Conservation (phyloP, 2,113 vertebrate genomes). For the Seriola quinqueradiata region DNA sequence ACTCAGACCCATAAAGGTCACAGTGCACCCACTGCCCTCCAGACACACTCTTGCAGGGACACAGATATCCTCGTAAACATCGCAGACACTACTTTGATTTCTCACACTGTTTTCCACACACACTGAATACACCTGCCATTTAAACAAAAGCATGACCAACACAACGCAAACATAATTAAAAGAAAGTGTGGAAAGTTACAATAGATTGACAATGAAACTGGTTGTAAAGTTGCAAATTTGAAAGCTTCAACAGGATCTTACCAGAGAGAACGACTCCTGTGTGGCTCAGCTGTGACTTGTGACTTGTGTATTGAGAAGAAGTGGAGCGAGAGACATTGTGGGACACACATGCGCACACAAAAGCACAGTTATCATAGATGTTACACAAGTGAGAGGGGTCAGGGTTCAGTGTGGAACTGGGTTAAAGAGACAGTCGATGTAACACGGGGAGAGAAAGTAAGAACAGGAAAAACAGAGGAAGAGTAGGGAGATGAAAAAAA, state of each 20-base stretch:
- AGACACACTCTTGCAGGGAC: slow-evolving; percentile 59
- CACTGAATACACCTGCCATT: not conserved
- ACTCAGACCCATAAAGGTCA: slow-evolving; percentile 67
- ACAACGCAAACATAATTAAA: not conserved
- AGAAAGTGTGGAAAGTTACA: not conserved
- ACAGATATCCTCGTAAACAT: slow-evolving; percentile 49
- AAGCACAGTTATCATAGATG: slow-evolving; percentile 44
- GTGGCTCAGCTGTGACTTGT: slow-evolving; percentile 23
- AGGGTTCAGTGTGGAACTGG: slow-evolving; percentile 69
- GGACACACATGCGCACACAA: slow-evolving; percentile 1
- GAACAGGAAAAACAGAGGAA: slow-evolving; percentile 4
- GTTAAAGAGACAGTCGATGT: slow-evolving; percentile 57
- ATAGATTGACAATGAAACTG: not conserved
- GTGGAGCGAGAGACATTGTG: slow-evolving; percentile 32
- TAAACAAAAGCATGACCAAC: not conserved
- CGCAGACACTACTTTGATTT: slow-evolving; percentile 36
- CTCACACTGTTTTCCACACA: slow-evolving; percentile 22
- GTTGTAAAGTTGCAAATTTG: not conserved
- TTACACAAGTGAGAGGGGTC: slow-evolving; percentile 68
- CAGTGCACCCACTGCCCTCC: slow-evolving; percentile 69
- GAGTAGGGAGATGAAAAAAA: not conserved
- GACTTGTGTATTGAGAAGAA: slow-evolving; percentile 23
- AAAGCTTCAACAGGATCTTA: slow-evolving; percentile 15
- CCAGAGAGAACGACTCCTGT: not conserved
- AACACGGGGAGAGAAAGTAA: slow-evolving; percentile 10